Evolutionary conservation across 1,140 invertebrate species (phyloP).

Genomic region (Pseudomyrmex concolor): DNA sequence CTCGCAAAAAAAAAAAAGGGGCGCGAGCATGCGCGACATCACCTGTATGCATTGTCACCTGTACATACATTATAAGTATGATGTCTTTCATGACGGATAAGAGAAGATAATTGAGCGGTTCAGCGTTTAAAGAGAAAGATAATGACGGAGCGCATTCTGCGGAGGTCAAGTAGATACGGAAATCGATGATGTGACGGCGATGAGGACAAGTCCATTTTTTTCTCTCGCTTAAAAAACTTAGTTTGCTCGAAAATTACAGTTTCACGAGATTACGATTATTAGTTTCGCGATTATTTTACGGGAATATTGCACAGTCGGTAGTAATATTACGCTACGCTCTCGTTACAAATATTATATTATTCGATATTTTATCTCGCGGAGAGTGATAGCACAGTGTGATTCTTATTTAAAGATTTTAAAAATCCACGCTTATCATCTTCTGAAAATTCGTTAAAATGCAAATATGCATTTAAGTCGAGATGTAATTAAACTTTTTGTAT

Average conservation of each 20-base stretch:
- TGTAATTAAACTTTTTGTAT: no score
- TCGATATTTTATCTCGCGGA: background rate
- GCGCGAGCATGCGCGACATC: background rate
- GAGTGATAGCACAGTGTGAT: no score
- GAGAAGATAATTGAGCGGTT: conserved; percentile 19
- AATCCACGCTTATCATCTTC: no score
- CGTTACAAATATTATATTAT: no score
- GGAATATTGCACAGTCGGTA: background rate
- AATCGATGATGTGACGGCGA: conserved; percentile 38
- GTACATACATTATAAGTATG: background rate
- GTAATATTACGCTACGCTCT: no score
- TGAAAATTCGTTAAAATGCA: no score
- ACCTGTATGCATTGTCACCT: conserved; percentile 30
- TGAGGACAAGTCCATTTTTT: conserved; percentile 54
- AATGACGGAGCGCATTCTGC: conserved; percentile 46
- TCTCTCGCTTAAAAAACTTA: background rate
- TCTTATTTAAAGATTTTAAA: no score
- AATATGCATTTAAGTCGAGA: no score
- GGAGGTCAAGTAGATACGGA: conserved; percentile 49
- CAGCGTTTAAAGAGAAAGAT: conserved; percentile 9
- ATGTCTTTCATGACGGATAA: conserved; percentile 17
- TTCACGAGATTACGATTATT: background rate
- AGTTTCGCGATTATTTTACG: background rate
- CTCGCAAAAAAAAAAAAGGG: conserved; percentile 5
- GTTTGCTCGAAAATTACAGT: background rate